Evolutionary conservation across 2,888 invertebrate species (phyloP), one percentile per base, ranked within the genome.

Genomic region (Eubasilissa splendida): DNA sequence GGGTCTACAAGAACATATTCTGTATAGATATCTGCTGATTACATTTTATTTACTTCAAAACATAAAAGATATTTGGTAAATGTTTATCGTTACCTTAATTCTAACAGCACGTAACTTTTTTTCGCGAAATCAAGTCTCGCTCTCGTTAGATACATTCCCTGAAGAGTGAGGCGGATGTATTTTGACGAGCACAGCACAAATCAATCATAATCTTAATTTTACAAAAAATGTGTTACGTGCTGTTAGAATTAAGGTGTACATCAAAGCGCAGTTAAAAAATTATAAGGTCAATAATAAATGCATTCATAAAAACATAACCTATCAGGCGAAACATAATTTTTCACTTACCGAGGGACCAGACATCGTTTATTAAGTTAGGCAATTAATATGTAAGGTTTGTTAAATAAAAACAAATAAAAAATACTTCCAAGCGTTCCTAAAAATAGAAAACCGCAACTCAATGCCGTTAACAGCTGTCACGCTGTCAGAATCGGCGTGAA

Each of bases 251-350:
- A 22, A 22, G 22, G 22, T 22, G 22, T 22, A 22, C 22, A 22
- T 22, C 22, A 22, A 22, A 22, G 22, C 22, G 22, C 22, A 22
- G 22, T 22, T 22, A 22, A 42, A 5, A 42, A 42, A 42, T 5
- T 42, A 42, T 42, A 42, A 42, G 42, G 7, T 7, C 42, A 42
- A 42, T 42, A 42, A 42, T 42, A 42, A 22, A 12, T 63, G 12
- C 33, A 63, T 11, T 52, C 9, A 12, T 7, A 68, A 68, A 63
- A 68, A 68, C 66, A 52, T 66, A 68, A 68, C 68, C 68, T 68
- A 68, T 14, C 12, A 68, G 50, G n/a, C 50, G 7, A 68, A 68
- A 50, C 11, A 52, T n/a, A 52, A 50, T 4, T 8, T 42, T 7
- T 52, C 12, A 68, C 68, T 31, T 52, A 68, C 68, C 7, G 68